phyloP scores from a whole-genome alignment of 1,140 invertebrate species.

The Acromyrmex echinatior region DNA sequence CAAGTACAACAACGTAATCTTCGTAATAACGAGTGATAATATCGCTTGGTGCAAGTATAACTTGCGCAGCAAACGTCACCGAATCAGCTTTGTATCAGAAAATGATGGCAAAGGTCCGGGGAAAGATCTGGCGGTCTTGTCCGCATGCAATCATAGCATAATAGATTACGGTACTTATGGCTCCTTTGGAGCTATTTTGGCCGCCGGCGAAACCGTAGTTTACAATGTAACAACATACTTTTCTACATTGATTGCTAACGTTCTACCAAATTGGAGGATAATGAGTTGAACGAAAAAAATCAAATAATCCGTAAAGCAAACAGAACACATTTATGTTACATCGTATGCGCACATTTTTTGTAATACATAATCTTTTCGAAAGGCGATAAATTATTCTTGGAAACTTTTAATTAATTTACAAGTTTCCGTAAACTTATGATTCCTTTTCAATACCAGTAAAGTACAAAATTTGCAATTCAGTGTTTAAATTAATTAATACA shows the following conservation, averaged over 20 bases:
- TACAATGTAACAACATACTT: conserved; percentile 88
- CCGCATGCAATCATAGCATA: conserved; percentile 90
- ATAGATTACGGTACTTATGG: conserved; percentile 91
- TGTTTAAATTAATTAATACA: conserved; percentile 16
- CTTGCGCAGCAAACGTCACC: conserved; percentile 83
- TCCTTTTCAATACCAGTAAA: not conserved
- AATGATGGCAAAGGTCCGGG: conserved; percentile 85
- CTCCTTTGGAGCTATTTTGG: conserved; percentile 90
- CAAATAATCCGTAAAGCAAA: conserved; percentile 50
- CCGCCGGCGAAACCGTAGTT: conserved; percentile 88
- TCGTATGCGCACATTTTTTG: conserved; percentile 33
- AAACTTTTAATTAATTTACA: conserved; percentile 16
- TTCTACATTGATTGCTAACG: conserved; percentile 86
- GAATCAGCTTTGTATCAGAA: conserved; percentile 87
- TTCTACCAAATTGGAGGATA: conserved; percentile 87
- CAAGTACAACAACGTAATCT: conserved; percentile 87
- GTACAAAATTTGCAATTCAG: conserved; percentile 33
- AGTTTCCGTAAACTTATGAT: conserved; percentile 11
- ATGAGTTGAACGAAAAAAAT: conserved; percentile 81
- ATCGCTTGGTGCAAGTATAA: conserved; percentile 88
- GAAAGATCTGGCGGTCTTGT: conserved; percentile 89
- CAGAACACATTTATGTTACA: conserved; percentile 32
- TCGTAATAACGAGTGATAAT: conserved; percentile 89
- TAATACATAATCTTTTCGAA: conserved; percentile 34
- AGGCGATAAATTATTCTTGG: conserved; percentile 6